Evolutionary conservation across 2,888 invertebrate genomes (phyloP).

Genomic region (Asteroscopus sphinx): DNA sequence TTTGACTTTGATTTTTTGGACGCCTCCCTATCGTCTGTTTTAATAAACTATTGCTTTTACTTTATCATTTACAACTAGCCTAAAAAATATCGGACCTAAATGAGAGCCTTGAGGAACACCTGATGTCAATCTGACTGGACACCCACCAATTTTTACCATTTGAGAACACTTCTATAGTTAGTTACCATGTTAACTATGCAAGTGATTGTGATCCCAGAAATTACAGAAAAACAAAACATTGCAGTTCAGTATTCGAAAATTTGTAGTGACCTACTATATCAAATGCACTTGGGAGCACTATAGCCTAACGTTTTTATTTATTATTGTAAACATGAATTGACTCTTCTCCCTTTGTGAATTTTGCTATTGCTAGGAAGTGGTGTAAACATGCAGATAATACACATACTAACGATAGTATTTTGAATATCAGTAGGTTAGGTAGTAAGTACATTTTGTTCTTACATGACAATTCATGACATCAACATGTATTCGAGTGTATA

Average conservation of each 20-base stretch:
- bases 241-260: not conserved
- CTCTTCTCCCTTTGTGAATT: not conserved
- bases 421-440: slow-evolving; percentile 8
- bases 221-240: too few relatives aligned
- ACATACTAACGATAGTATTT: too few relatives aligned
- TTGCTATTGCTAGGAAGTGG: not conserved
- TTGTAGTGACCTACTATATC: not conserved
- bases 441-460: slow-evolving; percentile 2
- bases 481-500: slow-evolving; percentile 6
- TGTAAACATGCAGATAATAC: too few relatives aligned
- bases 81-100: not conserved
- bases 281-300: slow-evolving; percentile 8
- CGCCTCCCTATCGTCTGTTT: too few relatives aligned
- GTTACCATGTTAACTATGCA: not conserved
- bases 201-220: not conserved
- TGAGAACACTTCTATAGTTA: not conserved
- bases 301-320: not conserved
- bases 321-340: slow-evolving; percentile 2
- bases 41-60: too few relatives aligned
- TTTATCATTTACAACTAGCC: not conserved
- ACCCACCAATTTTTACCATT: not conserved
- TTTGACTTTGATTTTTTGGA: too few relatives aligned
- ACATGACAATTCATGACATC: slow-evolving; percentile 12
- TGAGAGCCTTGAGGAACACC: slow-evolving; percentile 2
- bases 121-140: not conserved